Base-by-base conservation (phyloP, 1,140 invertebrate species). In the Drosophila murphyi region DNA sequence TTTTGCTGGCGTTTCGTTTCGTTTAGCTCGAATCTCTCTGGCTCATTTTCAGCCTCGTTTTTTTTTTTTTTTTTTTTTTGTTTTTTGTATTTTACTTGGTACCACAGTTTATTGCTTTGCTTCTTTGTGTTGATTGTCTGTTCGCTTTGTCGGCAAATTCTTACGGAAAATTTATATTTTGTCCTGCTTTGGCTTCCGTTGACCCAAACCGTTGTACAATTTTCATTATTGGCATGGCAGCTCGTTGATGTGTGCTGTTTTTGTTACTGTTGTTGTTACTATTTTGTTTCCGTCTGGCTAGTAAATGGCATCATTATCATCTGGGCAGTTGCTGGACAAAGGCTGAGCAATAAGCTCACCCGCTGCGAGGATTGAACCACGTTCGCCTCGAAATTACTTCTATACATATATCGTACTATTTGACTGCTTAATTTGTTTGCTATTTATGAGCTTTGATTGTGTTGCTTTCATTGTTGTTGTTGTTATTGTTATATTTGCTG, bases 381-480 rank as follows among this genome's bases (percentile, higher is more conserved):
- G 52, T 76, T 35, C 20, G 4, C 5, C 47, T 60, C 29, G 3
- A 7, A 28, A 60, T 60, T 10, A 48, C 57, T 35, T 48, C 35
- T 28, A 57, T n/a, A 43, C 29, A 7, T 32, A n/a, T 43, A 7
- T 32, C 28, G 10, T 32, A 45, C 55, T 45, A 57, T 80, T 69
- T 51, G 56, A 79, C 64, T 79, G 64, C 75, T 82, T 82, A 82
- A 82, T 82, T 82, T 78, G 80, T 82, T 82, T 71, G 75, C 67
- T 76, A 82, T 82, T 82, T 82, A 82, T 82, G 80, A 76, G 71
- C 72, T 82, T 82, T 82, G 80, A 82, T 82, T 82, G 67, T 65
- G 34, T 34, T 68, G 41, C 47, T 31, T 8, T 57, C 47, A 29
- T 5, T 41, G 29, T 61, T 51, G 56, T 50, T 75, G 37, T 72